These are phyloP conservation scores for Trichomalopsis sarcophagae DNA, from an alignment of 1,140 invertebrate species.

Conservation along the genomic window DNA sequence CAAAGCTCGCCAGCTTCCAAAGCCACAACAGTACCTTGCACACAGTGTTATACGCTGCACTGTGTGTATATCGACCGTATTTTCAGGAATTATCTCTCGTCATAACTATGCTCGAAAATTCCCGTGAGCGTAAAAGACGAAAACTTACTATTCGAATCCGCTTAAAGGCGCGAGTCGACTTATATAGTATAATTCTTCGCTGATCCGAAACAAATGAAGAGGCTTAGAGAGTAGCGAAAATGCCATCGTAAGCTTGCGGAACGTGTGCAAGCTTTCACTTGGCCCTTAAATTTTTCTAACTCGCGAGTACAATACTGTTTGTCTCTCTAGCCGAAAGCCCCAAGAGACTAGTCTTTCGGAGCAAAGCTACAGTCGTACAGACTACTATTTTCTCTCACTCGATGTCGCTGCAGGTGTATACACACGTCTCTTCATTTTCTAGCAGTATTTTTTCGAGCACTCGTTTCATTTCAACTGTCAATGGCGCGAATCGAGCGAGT, in stretches of 20 bases:
- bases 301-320: background rate
- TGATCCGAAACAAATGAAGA: slow-evolving; percentile 39
- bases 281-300: slow-evolving; percentile 10
- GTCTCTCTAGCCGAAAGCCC: background rate
- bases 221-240: background rate
- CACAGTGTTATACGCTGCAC: background rate
- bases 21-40: background rate
- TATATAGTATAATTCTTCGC: background rate
- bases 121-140: background rate
- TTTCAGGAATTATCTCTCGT: background rate
- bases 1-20: background rate
- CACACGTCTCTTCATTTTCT: slow-evolving; percentile 20
- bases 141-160: background rate
- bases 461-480: background rate
- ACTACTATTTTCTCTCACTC: slow-evolving; percentile 8
- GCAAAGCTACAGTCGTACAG: background rate
- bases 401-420: background rate
- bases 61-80: background rate
- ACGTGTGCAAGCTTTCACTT: background rate
- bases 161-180: background rate
- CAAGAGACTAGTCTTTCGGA: background rate
- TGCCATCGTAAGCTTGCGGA: background rate
- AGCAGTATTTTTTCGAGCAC: background rate
- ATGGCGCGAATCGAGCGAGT: background rate
- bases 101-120: background rate